Base-by-base conservation (phyloP, 1,140 invertebrate species). In the Drosophila arizonae region DNA sequence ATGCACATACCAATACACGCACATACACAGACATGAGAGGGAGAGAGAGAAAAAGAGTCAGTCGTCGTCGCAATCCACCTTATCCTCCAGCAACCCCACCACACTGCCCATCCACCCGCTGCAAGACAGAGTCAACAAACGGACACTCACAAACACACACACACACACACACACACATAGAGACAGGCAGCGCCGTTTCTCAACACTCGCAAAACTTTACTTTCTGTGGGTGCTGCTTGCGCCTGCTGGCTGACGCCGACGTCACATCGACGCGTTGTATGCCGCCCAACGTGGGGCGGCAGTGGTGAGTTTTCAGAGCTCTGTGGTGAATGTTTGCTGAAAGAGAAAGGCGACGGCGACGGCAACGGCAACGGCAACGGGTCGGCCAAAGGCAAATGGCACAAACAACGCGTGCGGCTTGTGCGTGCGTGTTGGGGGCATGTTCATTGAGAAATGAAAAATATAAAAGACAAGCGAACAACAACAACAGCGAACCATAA, bases 301-400 rank as follows among this genome's bases (percentile, higher is more conserved):
- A 45, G 66, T 78, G 79, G 75, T 81, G 79, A 75, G 71, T 73
- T 73, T 33, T 33, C 9, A 11, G 48, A 51, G 43, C 24, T 24
- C 21, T 71, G 77, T 81, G 81, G 81, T 86, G 82, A 86, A 67
- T 86, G 81, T 85, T 85, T 81, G 78, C 71, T 86, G 82, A 86
- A 86, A 86, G 82, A 86, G 82, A 86, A 87, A 86, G 81, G 81
- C 80, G 8, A 17, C 43, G 43, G 21, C 21, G 2, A 24, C 21
- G 21, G 21, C 21, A 24, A 24, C 21, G 21, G 21, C 21, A 24
- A 24, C 21, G 21, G 21, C 21, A 24, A 24, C 21, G 21, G 21
- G 1, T 24, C 21, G 21, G 21, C 21, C 33, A 73, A 72, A 73
- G 72, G 68, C 76, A 81, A 70, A 72, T 30, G 51, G 51, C 51